Evolutionary conservation across 2,113 vertebrate genomes (phyloP), one percentile per base, ranked within the genome.

Genomic region (Australoheros scitulus): DNA sequence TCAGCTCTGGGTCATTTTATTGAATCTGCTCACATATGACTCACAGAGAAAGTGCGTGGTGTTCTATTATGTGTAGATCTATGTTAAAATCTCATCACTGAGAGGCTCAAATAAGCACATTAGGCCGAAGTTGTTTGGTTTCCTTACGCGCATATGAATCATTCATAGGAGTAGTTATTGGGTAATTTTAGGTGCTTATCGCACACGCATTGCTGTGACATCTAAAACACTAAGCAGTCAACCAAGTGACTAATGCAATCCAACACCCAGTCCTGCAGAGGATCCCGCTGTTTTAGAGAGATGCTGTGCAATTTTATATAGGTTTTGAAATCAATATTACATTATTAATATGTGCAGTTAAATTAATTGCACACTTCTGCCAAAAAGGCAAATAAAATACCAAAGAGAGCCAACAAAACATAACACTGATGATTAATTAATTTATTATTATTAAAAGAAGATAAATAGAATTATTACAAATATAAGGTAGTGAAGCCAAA

Each of bases 41-140:
- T 22, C 2, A 18, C 14, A n/a, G 3, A 17, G 3, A 17, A 65
- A 55, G 22, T 7, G 38, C 1, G 38, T 68, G 79, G 34, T 32
- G 20, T 6, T 92, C 90, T 93, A 87, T 58, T 0, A 3, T 3
- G 0, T 1, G 0, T 13, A 32, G 5, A 60, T 89, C 91, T 89
- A 83, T 47, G 64, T 17, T 34, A 3, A 65, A 63, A 57, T 72
- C 24, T 24, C 24, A 4, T 61, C 2, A 26, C 72, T 61, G 22
- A 41, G 43, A 57, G 60, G 36, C 52, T 38, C n/a, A 22, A 83
- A 64, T 63, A 41, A 76, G 38, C 83, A 80, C 58, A 76, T 61
- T 7, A 82, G 50, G 77, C 43, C 84, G 59, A 87, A 87, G 41
- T 87, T 87, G 24, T 74, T 59, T 76, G 64, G 20, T 52, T 70